A percentile compares a stretch with the other conserved stretches of the same genome.
These are phyloP conservation scores for Aphelinus certus DNA, from an alignment of 1,140 invertebrate species.

Conservation along the genomic window DNA sequence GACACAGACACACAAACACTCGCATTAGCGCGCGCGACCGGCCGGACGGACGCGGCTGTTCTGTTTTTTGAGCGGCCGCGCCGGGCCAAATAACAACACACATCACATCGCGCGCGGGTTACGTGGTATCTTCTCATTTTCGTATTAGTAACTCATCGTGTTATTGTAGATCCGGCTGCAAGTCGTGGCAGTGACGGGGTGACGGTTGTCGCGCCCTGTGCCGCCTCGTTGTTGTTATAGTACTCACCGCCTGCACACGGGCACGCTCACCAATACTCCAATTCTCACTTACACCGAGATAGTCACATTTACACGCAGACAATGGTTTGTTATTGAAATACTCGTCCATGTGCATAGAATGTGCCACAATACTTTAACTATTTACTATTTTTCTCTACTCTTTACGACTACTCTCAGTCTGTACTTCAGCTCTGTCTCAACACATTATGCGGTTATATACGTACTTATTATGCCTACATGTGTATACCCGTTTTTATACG, in stretches of 20 bases:
- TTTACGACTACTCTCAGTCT: not conserved
- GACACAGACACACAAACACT: not conserved
- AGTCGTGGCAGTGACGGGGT: conserved; percentile 48
- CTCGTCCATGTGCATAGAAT: conserved; percentile 61
- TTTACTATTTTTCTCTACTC: conserved; percentile 24
- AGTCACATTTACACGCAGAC: conserved; percentile 17
- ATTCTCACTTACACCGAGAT: not conserved
- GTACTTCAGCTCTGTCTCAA: conserved; percentile 56
- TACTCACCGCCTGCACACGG: conserved; percentile 64
- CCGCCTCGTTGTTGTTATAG: conserved; percentile 63
- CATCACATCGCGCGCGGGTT: not conserved
- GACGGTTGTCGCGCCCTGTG: conserved; percentile 40
- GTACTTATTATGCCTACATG: conserved; percentile 45
- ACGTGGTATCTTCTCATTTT: conserved; percentile 13
- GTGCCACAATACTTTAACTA: conserved; percentile 44
- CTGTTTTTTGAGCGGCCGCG: conserved; percentile 33
- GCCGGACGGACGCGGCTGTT: not conserved
- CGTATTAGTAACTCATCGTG: conserved; percentile 42
- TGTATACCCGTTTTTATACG: conserved; percentile 43
- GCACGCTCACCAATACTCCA: conserved; percentile 59
- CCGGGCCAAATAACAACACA: not conserved
- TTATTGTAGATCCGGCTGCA: conserved; percentile 45
- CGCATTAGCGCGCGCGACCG: not conserved
- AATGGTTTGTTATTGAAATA: conserved; percentile 62
- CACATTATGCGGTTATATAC: conserved; percentile 55